phyloP scores from a whole-genome alignment of 2,888 invertebrate genomes.

The Chironomus riparius region DNA sequence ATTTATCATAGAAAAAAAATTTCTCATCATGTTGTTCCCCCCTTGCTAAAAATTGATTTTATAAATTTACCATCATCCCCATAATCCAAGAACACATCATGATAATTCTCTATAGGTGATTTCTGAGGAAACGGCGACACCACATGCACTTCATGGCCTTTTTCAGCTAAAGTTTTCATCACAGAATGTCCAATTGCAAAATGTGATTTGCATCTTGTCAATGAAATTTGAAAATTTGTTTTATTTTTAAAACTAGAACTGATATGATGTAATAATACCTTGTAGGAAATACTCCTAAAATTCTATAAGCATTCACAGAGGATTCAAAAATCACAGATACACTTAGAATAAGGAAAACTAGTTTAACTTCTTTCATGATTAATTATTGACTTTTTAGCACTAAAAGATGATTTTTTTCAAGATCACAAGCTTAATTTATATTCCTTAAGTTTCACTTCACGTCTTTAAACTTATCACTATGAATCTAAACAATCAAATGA shows the following conservation, averaged over 20 bases:
- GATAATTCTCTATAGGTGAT: slow-evolving; percentile 29
- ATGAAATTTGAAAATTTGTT: neutral
- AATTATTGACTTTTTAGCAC: no score
- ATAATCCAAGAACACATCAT: slow-evolving; percentile 27
- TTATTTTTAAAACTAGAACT: neutral
- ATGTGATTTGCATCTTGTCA: slow-evolving; percentile 30
- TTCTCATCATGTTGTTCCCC: no score
- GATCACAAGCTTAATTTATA: no score
- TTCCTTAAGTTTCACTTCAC: no score
- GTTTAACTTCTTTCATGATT: neutral
- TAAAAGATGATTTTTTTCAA: no score
- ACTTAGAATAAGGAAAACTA: neutral
- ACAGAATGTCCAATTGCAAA: slow-evolving; percentile 36
- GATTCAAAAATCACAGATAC: neutral
- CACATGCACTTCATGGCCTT: slow-evolving; percentile 33
- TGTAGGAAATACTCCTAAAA: neutral
- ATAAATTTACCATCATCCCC: neutral
- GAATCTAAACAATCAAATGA: no score
- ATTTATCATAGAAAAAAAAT: no score
- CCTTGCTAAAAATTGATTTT: no score
- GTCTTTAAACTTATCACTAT: no score
- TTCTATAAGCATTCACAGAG: neutral
- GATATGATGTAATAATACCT: neutral
- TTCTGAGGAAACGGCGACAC: slow-evolving; percentile 25
- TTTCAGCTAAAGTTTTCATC: slow-evolving; percentile 35